Evolutionary conservation across 1,140 invertebrate genomes (phyloP).

Genomic region (Zaprionus lachaisei): DNA sequence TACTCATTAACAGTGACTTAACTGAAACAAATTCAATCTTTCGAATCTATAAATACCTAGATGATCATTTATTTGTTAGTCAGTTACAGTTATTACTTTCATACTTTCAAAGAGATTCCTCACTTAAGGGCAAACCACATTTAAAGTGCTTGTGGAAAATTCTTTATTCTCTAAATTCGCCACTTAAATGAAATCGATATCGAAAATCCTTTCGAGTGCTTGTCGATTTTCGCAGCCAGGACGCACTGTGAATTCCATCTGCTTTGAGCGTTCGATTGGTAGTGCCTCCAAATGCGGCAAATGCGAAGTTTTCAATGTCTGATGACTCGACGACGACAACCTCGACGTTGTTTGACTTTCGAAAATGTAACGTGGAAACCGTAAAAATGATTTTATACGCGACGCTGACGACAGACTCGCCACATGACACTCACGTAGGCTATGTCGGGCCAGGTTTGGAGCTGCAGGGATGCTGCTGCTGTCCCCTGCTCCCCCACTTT

Average conservation of each 20-base stretch:
- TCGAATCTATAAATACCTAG: no score
- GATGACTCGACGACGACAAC: background rate
- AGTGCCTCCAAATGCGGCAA: background rate
- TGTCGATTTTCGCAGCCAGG: background rate
- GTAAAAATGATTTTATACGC: slow-evolving; percentile 46
- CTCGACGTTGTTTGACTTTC: slow-evolving; percentile 47
- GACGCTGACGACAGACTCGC: slow-evolving; percentile 17
- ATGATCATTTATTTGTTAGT: no score
- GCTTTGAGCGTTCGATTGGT: slow-evolving; percentile 20
- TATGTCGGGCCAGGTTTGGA: background rate
- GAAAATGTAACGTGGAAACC: slow-evolving; percentile 48
- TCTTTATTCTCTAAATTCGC: background rate
- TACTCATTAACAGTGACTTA: no score
- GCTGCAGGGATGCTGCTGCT: slow-evolving; percentile 3
- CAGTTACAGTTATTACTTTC: no score
- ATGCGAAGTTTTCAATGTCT: slow-evolving; percentile 43
- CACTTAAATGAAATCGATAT: background rate
- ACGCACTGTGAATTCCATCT: background rate
- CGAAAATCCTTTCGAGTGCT: slow-evolving; percentile 10
- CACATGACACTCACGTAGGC: slow-evolving; percentile 25
- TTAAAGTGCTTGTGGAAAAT: background rate
- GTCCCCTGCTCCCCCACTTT: background rate
- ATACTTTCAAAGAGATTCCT: background rate
- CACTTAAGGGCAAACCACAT: background rate
- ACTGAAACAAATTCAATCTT: no score